Evolutionary conservation across 23 tunicate species (phyloP).

Genomic region (Ascidia mentula): DNA sequence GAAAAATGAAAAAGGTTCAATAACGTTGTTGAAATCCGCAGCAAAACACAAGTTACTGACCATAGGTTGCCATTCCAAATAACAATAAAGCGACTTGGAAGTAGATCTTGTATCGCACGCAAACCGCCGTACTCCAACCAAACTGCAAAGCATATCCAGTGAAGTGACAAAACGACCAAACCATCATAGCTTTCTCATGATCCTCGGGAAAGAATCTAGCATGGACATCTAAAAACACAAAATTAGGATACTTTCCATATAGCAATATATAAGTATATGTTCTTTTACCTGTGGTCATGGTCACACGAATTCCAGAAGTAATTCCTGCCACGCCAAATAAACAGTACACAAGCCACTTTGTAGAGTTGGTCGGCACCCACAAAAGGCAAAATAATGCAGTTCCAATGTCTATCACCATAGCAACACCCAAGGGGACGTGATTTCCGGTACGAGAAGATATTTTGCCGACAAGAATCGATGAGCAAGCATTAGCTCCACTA

Average conservation of each 20-base stretch:
- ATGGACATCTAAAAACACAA: background rate
- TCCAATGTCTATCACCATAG: background rate
- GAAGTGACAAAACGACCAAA: background rate
- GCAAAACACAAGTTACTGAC: background rate
- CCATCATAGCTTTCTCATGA: background rate
- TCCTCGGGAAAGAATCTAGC: background rate
- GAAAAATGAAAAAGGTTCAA: background rate
- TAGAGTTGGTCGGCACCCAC: constrained; percentile 6
- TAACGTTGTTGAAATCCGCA: background rate
- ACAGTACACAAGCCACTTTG: constrained; percentile 13
- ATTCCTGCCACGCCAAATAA: background rate
- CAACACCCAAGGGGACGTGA: background rate
- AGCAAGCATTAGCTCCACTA: background rate
- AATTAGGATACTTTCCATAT: too few species aligned
- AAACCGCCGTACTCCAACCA: constrained; percentile 10
- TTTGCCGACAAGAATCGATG: background rate
- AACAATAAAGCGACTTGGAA: background rate
- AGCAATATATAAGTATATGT: too few species aligned
- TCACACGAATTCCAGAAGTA: background rate
- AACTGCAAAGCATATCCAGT: background rate
- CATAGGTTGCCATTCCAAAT: background rate
- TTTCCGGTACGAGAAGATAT: background rate
- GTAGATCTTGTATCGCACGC: constrained; percentile 3
- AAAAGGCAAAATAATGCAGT: background rate
- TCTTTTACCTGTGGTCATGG: background rate